Evolutionary conservation across 2,888 invertebrate species (phyloP), one percentile per base, ranked within the genome.

Genomic region (Sphinx pinastri): DNA sequence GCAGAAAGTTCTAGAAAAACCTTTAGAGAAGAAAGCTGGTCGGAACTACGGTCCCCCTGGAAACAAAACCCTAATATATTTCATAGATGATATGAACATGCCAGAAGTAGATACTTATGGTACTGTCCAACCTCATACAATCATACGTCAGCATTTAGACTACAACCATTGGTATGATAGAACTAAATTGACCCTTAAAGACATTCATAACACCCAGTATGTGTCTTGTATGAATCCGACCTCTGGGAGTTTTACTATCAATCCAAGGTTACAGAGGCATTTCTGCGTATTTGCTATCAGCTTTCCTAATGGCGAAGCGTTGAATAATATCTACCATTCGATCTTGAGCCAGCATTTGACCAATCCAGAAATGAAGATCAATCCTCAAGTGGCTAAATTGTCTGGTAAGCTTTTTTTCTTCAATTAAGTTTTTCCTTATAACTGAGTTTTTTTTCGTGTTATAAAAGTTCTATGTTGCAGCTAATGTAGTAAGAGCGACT

Each of bases 161-260:
- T 99, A 99, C 84, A 97, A 96, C 68, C 99, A 99, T 88, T 99
- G 99, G 99, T 95, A 94, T 47, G 93, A 99, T 84, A 95, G 99
- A 54, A 96, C 97, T 58, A 98, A 98, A 84, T 92, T 99, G 31
- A 95, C 97, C 0, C 89, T 99, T 13, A 99, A 99, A 90, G 99
- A 99, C 75, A 98, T 99, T 73, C 98, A 98, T 87, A 99, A 99
- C 84, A 99, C 99, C 71, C 99, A 99, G 87, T 99, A 99, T 84
- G 97, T 99, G 14, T 97, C 98, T 51, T 99, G 99, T 86, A 99
- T 99, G 99, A 99, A 99, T 92, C 99, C 99, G 0, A 99, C 99
- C 0, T 98, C 99, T 45, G 99, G 99, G 67, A 98, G 98, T 84
- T 99, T 99, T 83, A 99, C 99, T 5, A 98, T 99, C 76, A 99